Evolutionary conservation across 2,113 vertebrate species (phyloP).

Genomic region (Callipepla californica): DNA sequence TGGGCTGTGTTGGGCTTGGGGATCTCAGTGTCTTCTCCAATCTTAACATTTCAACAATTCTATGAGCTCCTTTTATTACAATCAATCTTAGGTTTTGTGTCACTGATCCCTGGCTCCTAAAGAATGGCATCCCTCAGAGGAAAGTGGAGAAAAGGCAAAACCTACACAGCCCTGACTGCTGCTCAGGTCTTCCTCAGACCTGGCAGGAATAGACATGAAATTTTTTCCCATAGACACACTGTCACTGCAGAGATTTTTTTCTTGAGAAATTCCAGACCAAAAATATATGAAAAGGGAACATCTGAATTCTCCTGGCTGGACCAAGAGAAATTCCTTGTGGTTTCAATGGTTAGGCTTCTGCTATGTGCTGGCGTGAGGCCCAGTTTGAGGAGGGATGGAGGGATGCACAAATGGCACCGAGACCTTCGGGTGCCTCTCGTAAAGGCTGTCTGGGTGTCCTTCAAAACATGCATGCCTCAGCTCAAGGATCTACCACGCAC

Average conservation of each 20-base stretch:
- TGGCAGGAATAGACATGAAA: background rate
- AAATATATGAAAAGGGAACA: background rate
- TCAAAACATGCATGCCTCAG: background rate
- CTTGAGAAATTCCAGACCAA: background rate
- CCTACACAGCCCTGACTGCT: accelerated
- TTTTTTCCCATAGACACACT: background rate
- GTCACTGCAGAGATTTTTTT: background rate
- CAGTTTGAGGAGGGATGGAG: background rate
- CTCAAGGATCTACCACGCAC: background rate
- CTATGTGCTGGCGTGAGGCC: slow-evolving; percentile 19
- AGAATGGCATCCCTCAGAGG: accelerated
- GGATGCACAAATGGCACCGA: background rate
- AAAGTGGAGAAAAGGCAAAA: background rate
- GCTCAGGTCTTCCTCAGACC: background rate
- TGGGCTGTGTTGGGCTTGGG: no score
- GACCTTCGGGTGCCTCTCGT: background rate
- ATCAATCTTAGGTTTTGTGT: background rate
- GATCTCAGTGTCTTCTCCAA: no score
- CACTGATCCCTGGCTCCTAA: background rate
- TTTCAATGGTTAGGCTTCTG: background rate
- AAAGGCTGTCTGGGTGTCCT: background rate
- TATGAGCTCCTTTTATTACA: background rate
- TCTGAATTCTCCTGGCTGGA: background rate
- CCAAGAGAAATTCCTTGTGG: slow-evolving; percentile 42
- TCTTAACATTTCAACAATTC: no score